These are phyloP conservation scores for Yponomeuta plumbellus DNA, from an alignment of 2,888 invertebrate genomes.

Conservation along the genomic window DNA sequence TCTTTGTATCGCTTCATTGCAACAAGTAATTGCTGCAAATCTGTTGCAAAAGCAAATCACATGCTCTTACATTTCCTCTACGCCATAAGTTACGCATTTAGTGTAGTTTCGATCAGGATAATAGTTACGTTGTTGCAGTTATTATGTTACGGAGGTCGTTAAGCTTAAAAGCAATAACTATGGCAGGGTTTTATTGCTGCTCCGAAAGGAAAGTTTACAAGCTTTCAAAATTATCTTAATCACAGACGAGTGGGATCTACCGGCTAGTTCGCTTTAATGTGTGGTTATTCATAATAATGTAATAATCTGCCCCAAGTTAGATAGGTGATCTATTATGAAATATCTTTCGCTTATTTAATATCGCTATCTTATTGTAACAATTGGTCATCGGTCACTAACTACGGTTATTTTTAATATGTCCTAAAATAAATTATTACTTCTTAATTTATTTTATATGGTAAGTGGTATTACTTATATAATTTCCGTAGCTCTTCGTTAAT, in stretches of 20 bases:
- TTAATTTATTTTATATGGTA: too few relatives aligned
- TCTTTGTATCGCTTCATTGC: neutral
- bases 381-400: too few relatives aligned
- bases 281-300: neutral
- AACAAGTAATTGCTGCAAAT: neutral
- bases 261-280: constrained; percentile 1
- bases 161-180: constrained; percentile 1
- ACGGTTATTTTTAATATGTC: too few relatives aligned
- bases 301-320: neutral
- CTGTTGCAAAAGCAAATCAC: neutral
- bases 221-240: constrained; percentile 47
- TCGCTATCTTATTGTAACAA: too few relatives aligned
- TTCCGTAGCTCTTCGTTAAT: too few relatives aligned
- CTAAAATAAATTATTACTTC: too few relatives aligned
- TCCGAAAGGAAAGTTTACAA: constrained; percentile 4
- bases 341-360: too few relatives aligned
- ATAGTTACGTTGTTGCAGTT: neutral
- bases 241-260: constrained; percentile 44
- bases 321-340: neutral
- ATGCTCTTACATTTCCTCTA: neutral
- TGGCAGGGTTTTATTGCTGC: constrained; percentile 8
- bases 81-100: constrained; percentile 1
- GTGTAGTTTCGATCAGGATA: constrained; percentile 3
- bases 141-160: constrained; percentile 3
- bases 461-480: too few relatives aligned